Base-by-base conservation (phyloP, 1,140 invertebrate species). In the Meteorus sp. region DNA sequence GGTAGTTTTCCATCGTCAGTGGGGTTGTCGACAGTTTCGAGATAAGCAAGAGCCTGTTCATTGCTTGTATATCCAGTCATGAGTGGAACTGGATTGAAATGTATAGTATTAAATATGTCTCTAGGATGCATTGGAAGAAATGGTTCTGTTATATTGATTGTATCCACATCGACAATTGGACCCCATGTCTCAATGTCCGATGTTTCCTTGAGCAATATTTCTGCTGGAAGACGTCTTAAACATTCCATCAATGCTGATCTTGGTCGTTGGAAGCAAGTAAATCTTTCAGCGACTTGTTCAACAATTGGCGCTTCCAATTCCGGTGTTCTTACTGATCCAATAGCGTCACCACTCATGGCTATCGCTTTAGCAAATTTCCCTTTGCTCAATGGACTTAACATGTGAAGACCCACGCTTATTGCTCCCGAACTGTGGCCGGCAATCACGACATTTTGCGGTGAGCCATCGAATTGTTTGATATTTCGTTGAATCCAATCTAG, bases 361-460 rank as follows among this genome's bases (percentile, higher is more conserved):
- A 90, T 88, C 0, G 86, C 86, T 68, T 84, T 85, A 4, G 83
- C 70, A 61, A 89, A 90, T 47, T 84, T 83, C 11, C 80, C 84
- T 52, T 73, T 73, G 9, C 86, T 88, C 64, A 82, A 72, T 13
- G 85, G 83, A 56, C 87, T 88, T 1, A 85, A 72, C 71, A 88
- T 79, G 64, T 90, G 88, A 0, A 92, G 72, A 0, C 87, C 87
- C 1, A 90, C 85, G 68, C 90, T 91, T 0, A 88, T 84, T 1
- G 86, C 89, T 0, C 91, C 90, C 0, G 89, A 84, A 50, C 88
- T 88, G 67, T 97, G 93, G 0, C 95, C 95, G 73, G 93, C 93
- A 5, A 98, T 82, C 11, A 92, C 92, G 0, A 98, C 87, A 56
- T 92, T 90, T 13, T 88, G 81, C 0, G 88, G 80, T 65, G 95